Percentiles rank a stretch among this genome's conserved stretches.
Evolutionary conservation across 2,113 vertebrate species (phyloP).

Genomic region (Pterophyllum scalare): DNA sequence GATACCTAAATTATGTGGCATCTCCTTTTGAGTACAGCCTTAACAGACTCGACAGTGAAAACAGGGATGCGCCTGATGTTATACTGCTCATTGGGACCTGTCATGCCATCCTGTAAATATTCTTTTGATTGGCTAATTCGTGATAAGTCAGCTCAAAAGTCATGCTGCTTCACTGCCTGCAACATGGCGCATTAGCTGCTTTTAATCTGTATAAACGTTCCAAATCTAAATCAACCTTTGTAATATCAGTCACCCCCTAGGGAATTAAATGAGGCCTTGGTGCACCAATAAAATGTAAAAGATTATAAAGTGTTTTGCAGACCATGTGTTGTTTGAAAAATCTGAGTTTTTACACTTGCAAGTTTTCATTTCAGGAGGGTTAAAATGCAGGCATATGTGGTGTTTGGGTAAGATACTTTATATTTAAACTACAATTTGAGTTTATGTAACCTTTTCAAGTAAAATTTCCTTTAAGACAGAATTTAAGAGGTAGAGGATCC

Average conservation of each 20-base stretch:
- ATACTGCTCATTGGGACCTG: not conserved
- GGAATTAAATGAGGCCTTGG: not conserved
- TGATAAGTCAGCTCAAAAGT: not conserved
- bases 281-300: not conserved
- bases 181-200: not conserved
- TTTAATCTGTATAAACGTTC: not conserved
- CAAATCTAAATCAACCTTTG: too few relatives aligned
- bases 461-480: not conserved
- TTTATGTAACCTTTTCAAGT: not conserved
- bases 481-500: not conserved
- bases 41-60: not conserved
- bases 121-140: slow-evolving; percentile 1
- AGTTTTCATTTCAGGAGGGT: not conserved
- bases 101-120: not conserved
- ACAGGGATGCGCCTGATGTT: not conserved
- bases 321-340: too few relatives aligned
- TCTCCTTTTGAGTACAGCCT: not conserved
- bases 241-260: not conserved
- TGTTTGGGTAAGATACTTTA: not conserved
- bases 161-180: not conserved
- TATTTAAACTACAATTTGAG: not conserved
- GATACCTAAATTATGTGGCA: not conserved
- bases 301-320: not conserved
- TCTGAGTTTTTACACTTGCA: not conserved
- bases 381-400: not conserved